Evolutionary conservation across 2,113 vertebrate species (phyloP).

Genomic region (Chunga burmeisteri): DNA sequence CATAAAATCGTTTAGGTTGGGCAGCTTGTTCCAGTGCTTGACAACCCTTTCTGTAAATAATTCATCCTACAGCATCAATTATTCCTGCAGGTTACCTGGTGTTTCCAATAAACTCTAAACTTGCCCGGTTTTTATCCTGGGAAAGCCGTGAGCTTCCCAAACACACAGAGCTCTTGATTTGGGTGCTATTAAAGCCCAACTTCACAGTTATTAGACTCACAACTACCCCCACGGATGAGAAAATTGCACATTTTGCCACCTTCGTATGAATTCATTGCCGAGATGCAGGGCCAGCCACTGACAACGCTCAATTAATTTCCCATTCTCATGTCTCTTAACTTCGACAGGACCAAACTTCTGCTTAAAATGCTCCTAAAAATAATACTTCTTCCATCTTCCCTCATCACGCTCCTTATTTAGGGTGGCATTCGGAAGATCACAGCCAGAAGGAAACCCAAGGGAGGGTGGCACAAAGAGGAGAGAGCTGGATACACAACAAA

Average conservation of each 20-base stretch:
- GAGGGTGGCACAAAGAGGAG: background rate
- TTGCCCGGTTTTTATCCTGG: background rate
- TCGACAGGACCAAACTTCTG: background rate
- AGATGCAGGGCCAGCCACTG: background rate
- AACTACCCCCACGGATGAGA: background rate
- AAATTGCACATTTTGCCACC: background rate
- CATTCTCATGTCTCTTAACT: background rate
- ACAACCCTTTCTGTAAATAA: background rate
- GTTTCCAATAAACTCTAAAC: conserved; percentile 14
- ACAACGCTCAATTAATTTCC: background rate
- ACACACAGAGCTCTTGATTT: background rate
- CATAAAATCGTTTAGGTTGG: too few relatives aligned
- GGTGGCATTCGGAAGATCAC: background rate
- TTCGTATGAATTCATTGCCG: background rate
- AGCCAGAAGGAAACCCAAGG: background rate
- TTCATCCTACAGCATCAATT: background rate
- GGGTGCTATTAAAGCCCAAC: background rate
- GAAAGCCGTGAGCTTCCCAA: background rate
- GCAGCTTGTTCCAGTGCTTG: too few relatives aligned
- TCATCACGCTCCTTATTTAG: background rate
- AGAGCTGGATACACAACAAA: background rate
- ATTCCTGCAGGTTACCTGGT: background rate
- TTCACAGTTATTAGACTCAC: background rate
- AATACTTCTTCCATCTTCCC: background rate
- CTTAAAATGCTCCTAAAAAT: background rate